Evolutionary conservation across 2,888 invertebrate genomes (phyloP), one percentile per base, ranked within the genome.

Genomic region (Aleiodes leptofemur): DNA sequence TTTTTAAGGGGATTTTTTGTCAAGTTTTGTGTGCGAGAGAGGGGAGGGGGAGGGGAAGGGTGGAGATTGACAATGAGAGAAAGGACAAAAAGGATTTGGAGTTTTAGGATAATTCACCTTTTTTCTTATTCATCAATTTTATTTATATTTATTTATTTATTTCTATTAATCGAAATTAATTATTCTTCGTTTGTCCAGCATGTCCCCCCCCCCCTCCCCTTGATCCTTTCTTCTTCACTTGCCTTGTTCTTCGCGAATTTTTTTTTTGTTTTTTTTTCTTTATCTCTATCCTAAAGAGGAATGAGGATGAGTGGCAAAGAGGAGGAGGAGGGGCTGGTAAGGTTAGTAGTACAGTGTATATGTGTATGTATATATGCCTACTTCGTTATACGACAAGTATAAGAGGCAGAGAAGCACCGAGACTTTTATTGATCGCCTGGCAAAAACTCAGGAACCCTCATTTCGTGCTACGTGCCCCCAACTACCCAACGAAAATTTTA

Each of bases 381-480:
- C 87, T 87, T 87, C 88, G 88, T 87, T 88, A 88, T 86, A 87
- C 85, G 88, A 87, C 87, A 88, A 87, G 87, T 88, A 87, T 86
- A 86, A 85, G 85, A 85, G 86, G 85, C 73, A 78, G 80, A 77
- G 81, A 79, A 87, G 88, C 88, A 87, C 87, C 86, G 88, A 88
- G 88, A 88, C 87, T 89, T 89, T 89, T 89, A 89, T 89, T 89
- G 89, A 89, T 89, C 89, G 89, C 83, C 86, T 86, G 87, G 89
- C 89, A 89, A 89, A 89, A 89, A 89, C 88, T 89, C 88, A 86
- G 87, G 86, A 89, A 89, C 89, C 89, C 89, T 89, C 89, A 89
- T 89, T 89, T 89, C 86, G 87, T 88, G 86, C 88, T 87, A 86
- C 87, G 88, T 88, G 83, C 88, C 88, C 88, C 87, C 86, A 81